Evolutionary conservation across 1,140 invertebrate species (phyloP), one percentile per base, ranked within the genome.

Genomic region (Hermetia illucens): DNA sequence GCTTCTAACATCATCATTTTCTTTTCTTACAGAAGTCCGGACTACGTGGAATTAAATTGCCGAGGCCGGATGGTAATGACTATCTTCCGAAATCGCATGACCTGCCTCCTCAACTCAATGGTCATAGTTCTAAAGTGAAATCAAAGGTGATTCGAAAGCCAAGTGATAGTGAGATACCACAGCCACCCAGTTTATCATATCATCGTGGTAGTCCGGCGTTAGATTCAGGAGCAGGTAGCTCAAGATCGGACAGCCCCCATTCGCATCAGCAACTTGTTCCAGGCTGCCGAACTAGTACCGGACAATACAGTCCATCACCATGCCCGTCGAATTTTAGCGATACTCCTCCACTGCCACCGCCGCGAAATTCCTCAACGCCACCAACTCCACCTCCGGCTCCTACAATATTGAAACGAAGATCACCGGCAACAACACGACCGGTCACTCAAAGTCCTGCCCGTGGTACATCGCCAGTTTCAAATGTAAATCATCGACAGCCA

Each of bases 141-240:
- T 73, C 74, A 25, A 88, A 89, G 56, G 64, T 90, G 5, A 87
- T 80, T 44, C 71, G 85, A 34, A 89, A 89, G 55, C 81, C 85
- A 12, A 88, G 83, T 58, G 87, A 93, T 58, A 66, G 81, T 27
- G 82, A 87, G 52, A 56, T 80, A 15, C 44, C 55, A 5, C 10
- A 22, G 20, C n/a, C n/a, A n/a, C n/a, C n/a, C n/a, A 9, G 6
- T 12, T 61, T 82, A 17, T 77, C 82, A 36, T 58, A 53, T 40
- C 31, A 55, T 31, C 69, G 84, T 36, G 79, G 80, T 6, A 88
- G 84, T 61, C 86, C 87, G 1, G 85, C 82, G 1, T 64, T 89
- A 29, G 87, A 90, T 45, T 88, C 82, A 30, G 82, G 82, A 5
- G 83, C 82, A 12, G 84, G 81, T 13, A 89, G 84, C 53, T 87